These are phyloP conservation scores for Philaenus spumarius DNA, from an alignment of 1,140 invertebrate species.

Conservation along the genomic window DNA sequence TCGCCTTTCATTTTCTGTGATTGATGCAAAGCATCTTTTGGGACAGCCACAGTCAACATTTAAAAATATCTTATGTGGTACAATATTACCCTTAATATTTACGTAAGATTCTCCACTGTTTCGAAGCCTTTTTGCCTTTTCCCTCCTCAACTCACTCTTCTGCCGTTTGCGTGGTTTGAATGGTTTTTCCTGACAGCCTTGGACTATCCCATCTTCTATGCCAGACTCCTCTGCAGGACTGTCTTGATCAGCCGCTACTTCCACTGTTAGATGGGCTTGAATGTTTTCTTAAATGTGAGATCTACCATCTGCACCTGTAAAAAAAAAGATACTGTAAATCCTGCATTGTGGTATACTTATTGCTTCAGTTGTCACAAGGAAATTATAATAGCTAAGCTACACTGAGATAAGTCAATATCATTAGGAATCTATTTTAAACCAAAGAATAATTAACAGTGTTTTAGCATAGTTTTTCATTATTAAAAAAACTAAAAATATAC, in stretches of 20 bases:
- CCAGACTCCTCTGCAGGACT: no score
- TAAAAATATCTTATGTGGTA: conserved; percentile 10
- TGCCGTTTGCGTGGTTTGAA: background rate
- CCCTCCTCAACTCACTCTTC: background rate
- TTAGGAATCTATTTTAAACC: no score
- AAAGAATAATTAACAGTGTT: background rate
- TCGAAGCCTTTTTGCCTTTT: conserved; percentile 9
- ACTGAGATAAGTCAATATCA: background rate
- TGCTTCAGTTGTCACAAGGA: no score
- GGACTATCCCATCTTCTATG: background rate
- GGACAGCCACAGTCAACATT: conserved; percentile 13
- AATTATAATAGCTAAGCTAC: no score
- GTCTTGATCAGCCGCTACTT: no score
- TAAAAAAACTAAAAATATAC: no score
- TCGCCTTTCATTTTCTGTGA: no score
- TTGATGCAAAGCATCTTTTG: no score
- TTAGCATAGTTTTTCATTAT: no score
- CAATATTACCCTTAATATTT: conserved; percentile 13
- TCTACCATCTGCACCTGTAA: no score
- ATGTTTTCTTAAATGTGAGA: no score
- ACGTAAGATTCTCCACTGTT: background rate
- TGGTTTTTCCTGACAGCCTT: background rate
- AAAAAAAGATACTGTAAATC: background rate
- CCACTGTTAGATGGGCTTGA: no score
- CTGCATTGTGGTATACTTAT: background rate